A percentile compares a stretch with the other conserved stretches of the same genome.
phyloP scores from a whole-genome alignment of 2,113 vertebrate species.

The Platichthys stellatus region DNA sequence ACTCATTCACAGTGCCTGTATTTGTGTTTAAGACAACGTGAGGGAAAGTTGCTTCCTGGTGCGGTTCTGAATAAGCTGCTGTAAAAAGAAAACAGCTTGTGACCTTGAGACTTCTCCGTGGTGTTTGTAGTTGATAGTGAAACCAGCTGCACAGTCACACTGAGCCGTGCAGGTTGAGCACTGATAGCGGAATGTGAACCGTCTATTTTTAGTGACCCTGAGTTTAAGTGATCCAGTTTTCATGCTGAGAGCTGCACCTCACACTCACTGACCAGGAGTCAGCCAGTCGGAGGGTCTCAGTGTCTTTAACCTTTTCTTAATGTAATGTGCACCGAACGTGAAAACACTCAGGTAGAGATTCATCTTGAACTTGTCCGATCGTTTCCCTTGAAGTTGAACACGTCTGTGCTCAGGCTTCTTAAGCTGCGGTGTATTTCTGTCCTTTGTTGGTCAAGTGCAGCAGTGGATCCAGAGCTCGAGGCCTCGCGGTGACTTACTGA shows the following conservation, averaged over 20 bases:
- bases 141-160: neutral
- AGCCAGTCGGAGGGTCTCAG: no score
- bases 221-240: conserved; percentile 33
- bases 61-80: neutral
- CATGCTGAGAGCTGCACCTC: neutral
- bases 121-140: neutral
- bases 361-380: no score
- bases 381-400: neutral
- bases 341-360: no score
- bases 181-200: conserved; percentile 17
- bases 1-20: no score
- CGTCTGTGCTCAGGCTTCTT: neutral
- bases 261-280: neutral
- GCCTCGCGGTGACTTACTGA: conserved; percentile 28
- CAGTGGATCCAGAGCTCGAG: conserved; percentile 2
- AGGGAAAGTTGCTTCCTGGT: neutral
- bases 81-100: no score
- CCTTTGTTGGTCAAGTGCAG: conserved; percentile 36
- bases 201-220: conserved; percentile 51
- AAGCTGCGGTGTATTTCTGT: conserved; percentile 34
- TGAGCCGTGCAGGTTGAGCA: neutral
- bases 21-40: no score
- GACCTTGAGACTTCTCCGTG: neutral
- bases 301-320: neutral
- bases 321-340: neutral